Evolutionary conservation across 2,797 vertebrate genomes (phyloP).

Genomic region (Microctenopoma lineatum): DNA sequence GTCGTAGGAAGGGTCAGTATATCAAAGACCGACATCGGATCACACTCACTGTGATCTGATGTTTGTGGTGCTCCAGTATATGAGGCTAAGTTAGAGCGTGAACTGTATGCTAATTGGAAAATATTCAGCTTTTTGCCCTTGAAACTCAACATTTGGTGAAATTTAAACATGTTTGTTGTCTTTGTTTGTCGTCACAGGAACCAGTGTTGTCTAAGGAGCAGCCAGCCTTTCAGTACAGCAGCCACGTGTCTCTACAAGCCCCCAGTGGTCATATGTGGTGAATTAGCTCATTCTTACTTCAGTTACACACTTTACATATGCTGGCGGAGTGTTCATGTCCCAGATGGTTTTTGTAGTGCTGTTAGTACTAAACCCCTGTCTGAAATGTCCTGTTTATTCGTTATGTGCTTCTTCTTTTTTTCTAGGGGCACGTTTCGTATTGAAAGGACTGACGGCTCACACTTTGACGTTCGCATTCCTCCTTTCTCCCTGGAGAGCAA

Average conservation of each 20-base stretch:
- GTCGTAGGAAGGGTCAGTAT: conserved; percentile 92
- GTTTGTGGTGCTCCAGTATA: neutral
- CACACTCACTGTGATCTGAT: neutral
- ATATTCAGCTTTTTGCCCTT: neutral
- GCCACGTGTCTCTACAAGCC: conserved; percentile 96
- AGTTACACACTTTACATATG: neutral
- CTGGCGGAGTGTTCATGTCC: neutral
- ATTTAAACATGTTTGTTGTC: neutral
- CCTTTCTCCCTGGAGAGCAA: conserved; percentile 98
- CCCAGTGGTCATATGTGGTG: conserved; percentile 99
- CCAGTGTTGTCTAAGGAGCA: conserved; percentile 97
- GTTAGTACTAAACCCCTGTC: neutral
- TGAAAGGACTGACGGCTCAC: conserved; percentile 95
- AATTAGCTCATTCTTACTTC: conserved; percentile 57
- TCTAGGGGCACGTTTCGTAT: conserved; percentile 97
- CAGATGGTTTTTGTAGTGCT: neutral
- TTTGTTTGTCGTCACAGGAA: conserved; percentile 83
- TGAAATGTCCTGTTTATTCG: neutral
- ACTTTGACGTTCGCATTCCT: conserved; percentile 97
- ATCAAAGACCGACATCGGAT: too few relatives aligned
- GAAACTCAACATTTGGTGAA: neutral
- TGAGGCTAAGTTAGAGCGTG: neutral
- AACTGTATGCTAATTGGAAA: neutral
- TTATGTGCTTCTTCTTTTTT: conserved; percentile 15
- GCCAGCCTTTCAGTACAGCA: conserved; percentile 98